phyloP scores from a whole-genome alignment of 2,797 vertebrate genomes.

The Propithecus perrieri region DNA sequence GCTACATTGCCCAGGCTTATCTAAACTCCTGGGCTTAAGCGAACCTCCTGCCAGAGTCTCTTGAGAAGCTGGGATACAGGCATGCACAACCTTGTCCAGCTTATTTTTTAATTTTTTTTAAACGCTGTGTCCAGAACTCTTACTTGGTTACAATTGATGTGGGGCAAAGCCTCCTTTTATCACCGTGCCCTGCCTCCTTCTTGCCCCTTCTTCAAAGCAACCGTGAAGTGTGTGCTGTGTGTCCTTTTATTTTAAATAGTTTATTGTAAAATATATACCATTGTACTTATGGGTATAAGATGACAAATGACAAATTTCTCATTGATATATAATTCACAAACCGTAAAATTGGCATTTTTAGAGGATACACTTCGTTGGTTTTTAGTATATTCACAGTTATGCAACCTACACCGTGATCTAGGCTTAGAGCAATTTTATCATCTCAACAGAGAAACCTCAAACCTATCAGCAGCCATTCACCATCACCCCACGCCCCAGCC shows the following conservation, averaged over 20 bases:
- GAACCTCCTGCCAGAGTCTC: not conserved
- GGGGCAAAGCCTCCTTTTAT: not conserved
- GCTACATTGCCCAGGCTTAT: not conserved
- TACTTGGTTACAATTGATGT: not conserved
- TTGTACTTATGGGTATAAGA: not conserved
- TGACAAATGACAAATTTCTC: not conserved
- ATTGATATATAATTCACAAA: not conserved
- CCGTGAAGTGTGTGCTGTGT: not conserved
- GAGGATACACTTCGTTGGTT: not conserved
- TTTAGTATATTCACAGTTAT: not conserved
- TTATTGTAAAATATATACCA: not conserved
- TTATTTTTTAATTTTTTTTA: no score
- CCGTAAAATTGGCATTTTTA: not conserved
- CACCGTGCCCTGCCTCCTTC: accelerated
- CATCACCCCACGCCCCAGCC: accelerated
- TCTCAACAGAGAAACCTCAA: not conserved
- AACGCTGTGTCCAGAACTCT: not conserved
- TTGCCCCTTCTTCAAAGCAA: no score
- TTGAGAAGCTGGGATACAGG: not conserved
- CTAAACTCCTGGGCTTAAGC: not conserved
- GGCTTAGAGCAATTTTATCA: not conserved
- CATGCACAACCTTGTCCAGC: no score
- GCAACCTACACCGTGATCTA: not conserved
- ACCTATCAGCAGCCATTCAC: no score
- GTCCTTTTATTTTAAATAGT: not conserved